Base-by-base conservation (phyloP, 2,113 vertebrate species). In the Coregonus clupeaformis region DNA sequence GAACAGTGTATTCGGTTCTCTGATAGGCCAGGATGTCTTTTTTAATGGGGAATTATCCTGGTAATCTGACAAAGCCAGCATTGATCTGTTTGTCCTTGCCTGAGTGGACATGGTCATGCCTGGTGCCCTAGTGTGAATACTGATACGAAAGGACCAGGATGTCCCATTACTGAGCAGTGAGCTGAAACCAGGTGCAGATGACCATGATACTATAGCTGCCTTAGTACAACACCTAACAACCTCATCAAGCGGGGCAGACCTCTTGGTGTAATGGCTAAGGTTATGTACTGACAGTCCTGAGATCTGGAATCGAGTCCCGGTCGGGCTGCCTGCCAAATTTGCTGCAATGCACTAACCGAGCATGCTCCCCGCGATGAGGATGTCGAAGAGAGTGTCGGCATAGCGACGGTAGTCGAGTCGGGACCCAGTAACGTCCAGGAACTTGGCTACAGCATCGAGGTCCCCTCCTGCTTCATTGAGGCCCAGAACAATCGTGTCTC, bases 291-390 rank as follows among this genome's bases (percentile, higher is more conserved):
- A 29, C 11, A 29, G 25, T 22, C 25, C 13, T 65, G n/a, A 12
- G 25, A 62, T 22, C 6, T 11, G 59, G 20, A 18, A 3, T 62
- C 3, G 2, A 62, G 4, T 5, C 59, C 59, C 59, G 22, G 2
- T 25, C 49, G 5, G 29, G 12, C 29, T 5, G 42, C 20, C 42
- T 47, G n/a, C n/a, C 13, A 5, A 13, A 68, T 68, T 11, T n/a
- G 13, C 4, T 1, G 1, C 55, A 16, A 5, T 45, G 22, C 4
- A 78, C 75, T 92, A 90, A 97, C 96, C 96, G 64, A 97, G 94
- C 96, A 97, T 97, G 89, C 96, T 97, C 83, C 96, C 96, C 69
- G 96, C 95, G 82, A 97, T 94, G 90, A 97, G 94, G 90, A 97
- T 96, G 83, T 97, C 96, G 73, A 97, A 97, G 71, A 97, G 93